Conservation (phyloP, 2,888 invertebrate genomes). For the Macropis europaea region DNA sequence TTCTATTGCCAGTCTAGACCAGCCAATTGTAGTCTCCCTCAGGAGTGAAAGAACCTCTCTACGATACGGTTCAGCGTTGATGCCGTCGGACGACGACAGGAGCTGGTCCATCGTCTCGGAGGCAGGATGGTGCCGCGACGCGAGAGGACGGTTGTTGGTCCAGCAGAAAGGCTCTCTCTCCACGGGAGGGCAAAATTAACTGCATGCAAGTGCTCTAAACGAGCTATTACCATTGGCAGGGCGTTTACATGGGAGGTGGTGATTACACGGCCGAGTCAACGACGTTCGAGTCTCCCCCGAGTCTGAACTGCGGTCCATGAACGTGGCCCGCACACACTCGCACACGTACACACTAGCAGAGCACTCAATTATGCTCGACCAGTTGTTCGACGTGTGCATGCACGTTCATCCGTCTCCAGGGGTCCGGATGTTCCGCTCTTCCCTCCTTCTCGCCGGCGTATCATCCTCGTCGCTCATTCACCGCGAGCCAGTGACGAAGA, state of each 20-base stretch:
- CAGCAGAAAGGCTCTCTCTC: constrained; percentile 15
- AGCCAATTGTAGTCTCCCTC: too few species aligned
- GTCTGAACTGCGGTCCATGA: constrained; percentile 10
- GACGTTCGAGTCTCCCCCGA: constrained; percentile 29
- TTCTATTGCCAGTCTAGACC: too few species aligned
- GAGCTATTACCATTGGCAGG: constrained; percentile 60
- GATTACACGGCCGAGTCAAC: constrained; percentile 48
- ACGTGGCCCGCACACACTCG: background rate
- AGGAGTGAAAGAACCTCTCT: too few species aligned
- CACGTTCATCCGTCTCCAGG: constrained; percentile 46
- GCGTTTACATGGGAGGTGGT: constrained; percentile 60
- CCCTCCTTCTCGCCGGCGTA: constrained; percentile 18
- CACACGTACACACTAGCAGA: background rate
- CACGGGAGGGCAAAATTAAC: constrained; percentile 54
- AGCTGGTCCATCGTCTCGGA: too few species aligned
- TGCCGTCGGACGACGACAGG: too few species aligned
- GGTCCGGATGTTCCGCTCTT: constrained; percentile 54
- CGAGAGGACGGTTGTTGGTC: too few species aligned
- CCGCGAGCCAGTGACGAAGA: constrained; percentile 60
- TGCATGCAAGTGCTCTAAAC: constrained; percentile 59
- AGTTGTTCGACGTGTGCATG: constrained; percentile 43
- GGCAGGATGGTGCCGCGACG: too few species aligned
- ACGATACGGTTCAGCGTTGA: too few species aligned
- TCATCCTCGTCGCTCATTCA: constrained; percentile 36
- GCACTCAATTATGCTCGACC: constrained; percentile 56